Percentiles rank a stretch among this genome's conserved stretches.
These are phyloP conservation scores for Carcina quercana DNA, from an alignment of 2,888 invertebrate species.

Conservation along the genomic window DNA sequence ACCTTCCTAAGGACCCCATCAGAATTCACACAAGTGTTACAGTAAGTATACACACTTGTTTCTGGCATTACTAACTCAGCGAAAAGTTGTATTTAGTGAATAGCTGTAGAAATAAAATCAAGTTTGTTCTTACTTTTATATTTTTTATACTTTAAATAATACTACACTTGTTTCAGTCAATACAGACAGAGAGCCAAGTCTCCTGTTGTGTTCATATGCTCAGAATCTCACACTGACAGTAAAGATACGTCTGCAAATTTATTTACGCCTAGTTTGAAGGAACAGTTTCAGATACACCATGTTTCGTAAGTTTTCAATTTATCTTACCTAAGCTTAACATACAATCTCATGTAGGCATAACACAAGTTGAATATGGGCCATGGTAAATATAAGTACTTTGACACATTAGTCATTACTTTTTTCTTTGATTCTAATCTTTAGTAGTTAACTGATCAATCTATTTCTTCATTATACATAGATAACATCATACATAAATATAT, in stretches of 20 bases:
- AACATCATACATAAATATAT: no score
- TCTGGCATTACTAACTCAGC: background rate
- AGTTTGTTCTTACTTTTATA: background rate
- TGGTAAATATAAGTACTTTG: no score
- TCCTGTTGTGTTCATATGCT: conserved; percentile 81
- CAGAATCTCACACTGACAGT: conserved; percentile 77
- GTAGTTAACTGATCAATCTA: no score
- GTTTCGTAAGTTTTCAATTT: conserved; percentile 69
- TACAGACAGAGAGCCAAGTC: conserved; percentile 76
- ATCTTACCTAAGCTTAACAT: no score
- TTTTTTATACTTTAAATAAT: no score
- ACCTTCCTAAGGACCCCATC: conserved; percentile 78
- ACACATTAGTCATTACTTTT: no score
- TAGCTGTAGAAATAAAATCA: background rate
- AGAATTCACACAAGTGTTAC: conserved; percentile 78
- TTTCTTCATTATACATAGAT: no score
- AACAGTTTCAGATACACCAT: conserved; percentile 77
- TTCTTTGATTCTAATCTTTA: no score
- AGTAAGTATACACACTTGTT: conserved; percentile 67
- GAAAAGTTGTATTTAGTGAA: background rate
- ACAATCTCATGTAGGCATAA: no score
- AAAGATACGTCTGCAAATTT: conserved; percentile 75
- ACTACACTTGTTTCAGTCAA: conserved; percentile 55
- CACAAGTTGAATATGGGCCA: no score
- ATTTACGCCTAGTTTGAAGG: conserved; percentile 77